A percentile compares a stretch with the other conserved stretches of the same genome.
Conservation (phyloP, 2,797 vertebrate genomes). For the Neostethus bicornis region DNA sequence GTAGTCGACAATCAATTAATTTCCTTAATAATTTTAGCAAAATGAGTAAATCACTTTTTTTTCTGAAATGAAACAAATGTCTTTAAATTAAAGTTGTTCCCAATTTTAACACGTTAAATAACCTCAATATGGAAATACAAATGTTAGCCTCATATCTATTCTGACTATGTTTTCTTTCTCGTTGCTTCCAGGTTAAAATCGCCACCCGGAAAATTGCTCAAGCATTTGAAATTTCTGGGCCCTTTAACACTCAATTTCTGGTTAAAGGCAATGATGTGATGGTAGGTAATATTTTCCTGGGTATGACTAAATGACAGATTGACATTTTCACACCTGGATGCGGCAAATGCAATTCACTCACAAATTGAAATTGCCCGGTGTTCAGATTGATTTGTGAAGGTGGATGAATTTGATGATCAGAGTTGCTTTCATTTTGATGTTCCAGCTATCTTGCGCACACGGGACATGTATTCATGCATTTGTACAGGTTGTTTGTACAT, state of each 20-base stretch:
- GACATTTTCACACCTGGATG: conserved; percentile 45
- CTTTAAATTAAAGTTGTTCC: not conserved
- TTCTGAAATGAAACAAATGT: too few species aligned
- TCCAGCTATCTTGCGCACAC: not conserved
- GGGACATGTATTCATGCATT: not conserved
- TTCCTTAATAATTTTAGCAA: too few species aligned
- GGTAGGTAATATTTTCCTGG: conserved; percentile 82
- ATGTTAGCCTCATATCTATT: conserved; percentile 9
- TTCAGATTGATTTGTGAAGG: conserved; percentile 20
- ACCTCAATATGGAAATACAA: not conserved
- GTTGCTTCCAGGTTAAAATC: conserved; percentile 84
- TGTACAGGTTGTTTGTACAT: not conserved
- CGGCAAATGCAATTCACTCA: conserved; percentile 34
- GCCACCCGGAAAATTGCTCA: conserved; percentile 90
- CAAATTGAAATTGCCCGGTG: conserved; percentile 34
- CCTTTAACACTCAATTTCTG: conserved; percentile 96
- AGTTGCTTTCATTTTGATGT: conserved; percentile 24
- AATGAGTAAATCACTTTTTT: too few species aligned
- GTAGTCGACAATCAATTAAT: too few species aligned
- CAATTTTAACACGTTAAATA: not conserved
- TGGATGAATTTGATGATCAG: conserved; percentile 32
- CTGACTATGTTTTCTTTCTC: conserved; percentile 24
- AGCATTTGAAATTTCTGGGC: conserved; percentile 94
- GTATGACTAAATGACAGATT: conserved; percentile 49
- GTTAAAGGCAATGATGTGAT: conserved; percentile 93